These are phyloP conservation scores for Apodemia duryi DNA, from an alignment of 2,888 invertebrate species.

Conservation along the genomic window DNA sequence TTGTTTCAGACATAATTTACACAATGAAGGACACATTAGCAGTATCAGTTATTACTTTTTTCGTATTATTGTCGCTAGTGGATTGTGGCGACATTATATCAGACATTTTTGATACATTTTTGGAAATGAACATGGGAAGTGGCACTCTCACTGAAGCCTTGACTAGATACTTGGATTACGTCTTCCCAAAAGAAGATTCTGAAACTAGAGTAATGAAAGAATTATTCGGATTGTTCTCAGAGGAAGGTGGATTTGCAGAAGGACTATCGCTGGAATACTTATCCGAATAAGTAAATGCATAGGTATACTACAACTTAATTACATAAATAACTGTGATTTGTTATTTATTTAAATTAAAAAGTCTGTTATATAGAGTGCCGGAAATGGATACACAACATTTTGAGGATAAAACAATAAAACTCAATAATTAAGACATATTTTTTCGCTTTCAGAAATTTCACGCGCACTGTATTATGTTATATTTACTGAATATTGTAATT, in stretches of 20 bases:
- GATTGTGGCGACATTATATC: slow-evolving; percentile 35
- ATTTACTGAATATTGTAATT: too few species aligned
- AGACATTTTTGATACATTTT: slow-evolving; percentile 34
- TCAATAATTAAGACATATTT: too few species aligned
- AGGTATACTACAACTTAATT: not conserved
- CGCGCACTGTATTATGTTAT: too few species aligned
- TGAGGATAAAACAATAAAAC: too few species aligned
- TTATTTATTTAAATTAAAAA: too few species aligned
- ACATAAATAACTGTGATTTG: too few species aligned
- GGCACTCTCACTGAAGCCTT: slow-evolving; percentile 54
- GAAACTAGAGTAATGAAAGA: slow-evolving; percentile 56
- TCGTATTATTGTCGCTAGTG: slow-evolving; percentile 34
- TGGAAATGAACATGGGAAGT: slow-evolving; percentile 34
- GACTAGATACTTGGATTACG: slow-evolving; percentile 49
- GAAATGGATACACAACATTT: too few species aligned
- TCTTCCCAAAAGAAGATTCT: slow-evolving; percentile 59
- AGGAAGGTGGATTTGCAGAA: not conserved
- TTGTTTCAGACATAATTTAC: not conserved
- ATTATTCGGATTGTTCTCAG: slow-evolving; percentile 40
- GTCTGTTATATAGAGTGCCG: too few species aligned
- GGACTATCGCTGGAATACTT: not conserved
- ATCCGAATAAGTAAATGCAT: not conserved
- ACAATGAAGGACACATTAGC: not conserved
- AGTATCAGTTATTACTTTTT: slow-evolving; percentile 31
- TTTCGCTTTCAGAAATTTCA: too few species aligned